phyloP scores from a whole-genome alignment of 2,888 invertebrate genomes.

The Euproctis similis region DNA sequence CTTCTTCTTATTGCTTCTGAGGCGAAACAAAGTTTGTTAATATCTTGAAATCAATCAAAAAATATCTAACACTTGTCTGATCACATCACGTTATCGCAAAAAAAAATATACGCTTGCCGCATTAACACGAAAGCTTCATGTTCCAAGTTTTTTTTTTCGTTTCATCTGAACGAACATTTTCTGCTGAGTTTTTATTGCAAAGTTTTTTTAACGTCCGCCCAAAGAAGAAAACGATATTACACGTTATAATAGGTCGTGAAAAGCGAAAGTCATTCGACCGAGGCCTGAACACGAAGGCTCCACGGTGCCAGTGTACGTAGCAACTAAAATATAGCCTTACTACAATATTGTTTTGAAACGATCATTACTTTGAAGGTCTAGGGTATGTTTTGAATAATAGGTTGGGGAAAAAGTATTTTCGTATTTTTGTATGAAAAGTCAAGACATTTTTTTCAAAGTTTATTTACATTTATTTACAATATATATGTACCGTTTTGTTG shows the following conservation, averaged over 20 bases:
- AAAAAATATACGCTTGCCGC: slow-evolving; percentile 8
- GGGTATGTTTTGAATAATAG: slow-evolving; percentile 6
- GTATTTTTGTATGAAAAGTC: too few species aligned
- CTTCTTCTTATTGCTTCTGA: too few species aligned
- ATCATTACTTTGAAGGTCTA: slow-evolving; percentile 6
- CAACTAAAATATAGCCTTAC: slow-evolving; percentile 13
- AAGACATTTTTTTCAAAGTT: too few species aligned
- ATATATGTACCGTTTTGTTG: too few species aligned
- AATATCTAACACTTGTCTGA: too few species aligned
- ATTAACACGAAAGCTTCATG: slow-evolving; percentile 12
- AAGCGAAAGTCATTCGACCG: slow-evolving; percentile 38
- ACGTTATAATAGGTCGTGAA: slow-evolving; percentile 30
- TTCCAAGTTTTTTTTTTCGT: slow-evolving; percentile 14
- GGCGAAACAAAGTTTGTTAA: too few species aligned
- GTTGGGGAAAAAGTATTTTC: too few species aligned
- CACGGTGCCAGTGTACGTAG: slow-evolving; percentile 23
- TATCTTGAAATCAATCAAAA: too few species aligned
- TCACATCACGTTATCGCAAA: too few species aligned
- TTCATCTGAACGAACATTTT: slow-evolving; percentile 19
- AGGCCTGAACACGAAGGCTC: slow-evolving; percentile 32
- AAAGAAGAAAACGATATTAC: slow-evolving; percentile 23
- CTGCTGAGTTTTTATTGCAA: slow-evolving; percentile 20
- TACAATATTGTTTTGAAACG: slow-evolving; percentile 7
- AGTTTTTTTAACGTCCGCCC: slow-evolving; percentile 18
- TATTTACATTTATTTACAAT: too few species aligned